Percentiles rank a stretch among this genome's conserved stretches.
Conservation (phyloP, 2,113 vertebrate species). For the Scomber colias region DNA sequence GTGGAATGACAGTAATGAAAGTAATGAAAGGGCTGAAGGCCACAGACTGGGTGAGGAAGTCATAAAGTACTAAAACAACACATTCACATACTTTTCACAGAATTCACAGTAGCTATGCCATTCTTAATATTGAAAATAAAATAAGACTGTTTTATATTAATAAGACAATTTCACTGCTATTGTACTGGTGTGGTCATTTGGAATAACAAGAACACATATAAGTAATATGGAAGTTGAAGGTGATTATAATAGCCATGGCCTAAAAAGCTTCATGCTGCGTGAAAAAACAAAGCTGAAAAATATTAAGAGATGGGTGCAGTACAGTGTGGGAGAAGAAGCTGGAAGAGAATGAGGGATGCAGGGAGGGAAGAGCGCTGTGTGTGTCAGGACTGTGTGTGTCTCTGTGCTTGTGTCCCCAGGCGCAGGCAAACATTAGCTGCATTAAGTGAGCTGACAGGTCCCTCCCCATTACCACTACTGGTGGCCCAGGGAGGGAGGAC, state of each 20-base stretch:
- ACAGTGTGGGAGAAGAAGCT: conserved; percentile 57
- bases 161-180: neutral
- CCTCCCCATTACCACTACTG: conserved; percentile 86
- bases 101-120: neutral
- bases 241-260: conserved; percentile 32
- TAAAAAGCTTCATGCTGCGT: conserved; percentile 25
- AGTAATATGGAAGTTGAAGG: conserved; percentile 38
- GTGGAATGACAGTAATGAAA: too few species aligned
- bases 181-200: conserved; percentile 8
- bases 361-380: conserved; percentile 64
- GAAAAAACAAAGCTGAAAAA: conserved; percentile 47
- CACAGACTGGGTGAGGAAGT: too few species aligned
- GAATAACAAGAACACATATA: neutral
- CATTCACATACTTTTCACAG: neutral
- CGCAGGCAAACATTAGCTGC: conserved; percentile 88
- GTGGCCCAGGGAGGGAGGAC: conserved; percentile 75
- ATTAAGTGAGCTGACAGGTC: conserved; percentile 90
- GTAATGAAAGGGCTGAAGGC: too few species aligned
- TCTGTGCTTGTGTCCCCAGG: conserved; percentile 84
- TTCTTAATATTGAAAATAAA: neutral
- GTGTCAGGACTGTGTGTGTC: conserved; percentile 80
- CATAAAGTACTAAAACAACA: too few species aligned
- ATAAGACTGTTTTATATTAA: conserved; percentile 6
- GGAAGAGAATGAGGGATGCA: conserved; percentile 59
- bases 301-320: conserved; percentile 49